Conservation (phyloP, 2,888 invertebrate genomes). For the Acleris literana region DNA sequence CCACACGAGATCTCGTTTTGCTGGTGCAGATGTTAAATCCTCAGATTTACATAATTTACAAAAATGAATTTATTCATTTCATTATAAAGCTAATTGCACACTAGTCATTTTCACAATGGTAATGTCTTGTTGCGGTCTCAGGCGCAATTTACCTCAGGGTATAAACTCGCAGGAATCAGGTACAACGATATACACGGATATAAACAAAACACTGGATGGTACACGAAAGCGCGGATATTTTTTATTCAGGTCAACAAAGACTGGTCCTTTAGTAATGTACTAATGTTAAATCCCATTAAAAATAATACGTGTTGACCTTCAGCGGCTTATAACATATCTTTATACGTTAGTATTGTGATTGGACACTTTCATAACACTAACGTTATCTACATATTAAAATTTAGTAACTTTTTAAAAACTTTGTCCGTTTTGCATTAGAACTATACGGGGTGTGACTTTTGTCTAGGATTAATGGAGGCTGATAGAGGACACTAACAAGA, state of each 20-base stretch:
- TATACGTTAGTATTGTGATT: too few species aligned
- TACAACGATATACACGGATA: constrained; percentile 46
- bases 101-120: constrained; percentile 42
- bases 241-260: not conserved
- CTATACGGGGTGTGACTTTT: too few species aligned
- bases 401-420: too few species aligned
- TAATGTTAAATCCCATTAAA: too few species aligned
- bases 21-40: constrained; percentile 29
- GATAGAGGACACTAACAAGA: too few species aligned
- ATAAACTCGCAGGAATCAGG: constrained; percentile 61
- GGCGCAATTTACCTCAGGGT: constrained; percentile 71
- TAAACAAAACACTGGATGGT: constrained; percentile 21
- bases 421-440: too few species aligned
- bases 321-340: too few species aligned
- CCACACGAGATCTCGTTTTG: not conserved
- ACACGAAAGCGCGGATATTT: not conserved
- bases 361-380: too few species aligned
- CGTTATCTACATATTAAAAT: too few species aligned
- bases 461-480: too few species aligned
- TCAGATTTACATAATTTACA: constrained; percentile 30
- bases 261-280: too few species aligned
- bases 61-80: constrained; percentile 40
- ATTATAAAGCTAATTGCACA: constrained; percentile 48
- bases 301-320: too few species aligned
- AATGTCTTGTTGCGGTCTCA: constrained; percentile 63